phyloP scores from a whole-genome alignment of 2,797 vertebrate species.

The Oophaga sylvatica region DNA sequence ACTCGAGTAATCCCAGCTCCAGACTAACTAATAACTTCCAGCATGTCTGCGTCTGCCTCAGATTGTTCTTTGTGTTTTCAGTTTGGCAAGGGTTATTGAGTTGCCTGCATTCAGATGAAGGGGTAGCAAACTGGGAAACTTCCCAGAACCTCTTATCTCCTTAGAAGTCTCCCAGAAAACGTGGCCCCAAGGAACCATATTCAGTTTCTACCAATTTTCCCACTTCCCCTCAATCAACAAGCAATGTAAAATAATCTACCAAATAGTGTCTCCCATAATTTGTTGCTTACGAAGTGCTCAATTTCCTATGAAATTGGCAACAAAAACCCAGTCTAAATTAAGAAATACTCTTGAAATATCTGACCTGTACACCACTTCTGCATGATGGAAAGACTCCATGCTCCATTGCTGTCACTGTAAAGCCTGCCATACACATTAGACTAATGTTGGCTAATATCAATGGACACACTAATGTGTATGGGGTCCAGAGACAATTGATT shows the following conservation, averaged over 20 bases:
- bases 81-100: conserved; percentile 1
- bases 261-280: too few species aligned
- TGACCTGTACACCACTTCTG: too few species aligned
- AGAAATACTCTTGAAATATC: too few species aligned
- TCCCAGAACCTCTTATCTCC: not conserved
- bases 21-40: conserved; percentile 52
- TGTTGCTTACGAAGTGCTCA: too few species aligned
- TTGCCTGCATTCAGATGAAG: not conserved
- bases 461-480: too few species aligned
- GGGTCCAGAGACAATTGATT: too few species aligned
- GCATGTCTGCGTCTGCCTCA: conserved; percentile 6
- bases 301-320: not conserved
- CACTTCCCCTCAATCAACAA: not conserved
- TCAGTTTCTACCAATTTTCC: too few species aligned
- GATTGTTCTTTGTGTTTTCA: not conserved
- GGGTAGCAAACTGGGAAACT: not conserved
- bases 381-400: too few species aligned
- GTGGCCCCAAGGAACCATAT: not conserved
- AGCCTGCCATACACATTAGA: too few species aligned
- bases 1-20: conserved; percentile 52
- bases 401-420: too few species aligned
- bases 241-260: not conserved
- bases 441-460: too few species aligned
- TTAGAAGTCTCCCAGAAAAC: not conserved
- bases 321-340: too few species aligned